These are phyloP conservation scores for Toxostoma redivivum DNA, from an alignment of 2,113 vertebrate species.

Conservation along the genomic window DNA sequence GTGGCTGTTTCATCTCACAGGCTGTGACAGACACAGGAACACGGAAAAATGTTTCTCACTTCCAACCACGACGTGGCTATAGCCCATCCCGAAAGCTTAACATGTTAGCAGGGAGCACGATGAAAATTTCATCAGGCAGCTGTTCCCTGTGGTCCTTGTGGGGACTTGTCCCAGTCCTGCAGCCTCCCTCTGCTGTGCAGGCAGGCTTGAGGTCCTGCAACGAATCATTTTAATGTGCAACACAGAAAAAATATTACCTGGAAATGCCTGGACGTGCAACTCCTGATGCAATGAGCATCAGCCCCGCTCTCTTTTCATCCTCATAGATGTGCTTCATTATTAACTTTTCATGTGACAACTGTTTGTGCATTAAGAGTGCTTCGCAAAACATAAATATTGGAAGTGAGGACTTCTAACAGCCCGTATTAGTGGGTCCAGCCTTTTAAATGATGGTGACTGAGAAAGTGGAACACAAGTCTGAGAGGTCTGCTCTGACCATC, in stretches of 20 bases:
- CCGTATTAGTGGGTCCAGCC: background rate
- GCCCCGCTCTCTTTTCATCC: conserved; percentile 51
- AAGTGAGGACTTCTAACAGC: background rate
- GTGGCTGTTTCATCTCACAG: background rate
- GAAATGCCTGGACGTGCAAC: conserved; percentile 19
- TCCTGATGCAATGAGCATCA: conserved; percentile 25
- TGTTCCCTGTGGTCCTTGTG: background rate
- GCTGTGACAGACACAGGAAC: background rate
- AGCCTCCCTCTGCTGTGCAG: rapidly evolving
- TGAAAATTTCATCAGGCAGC: conserved; percentile 52
- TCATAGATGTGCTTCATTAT: conserved; percentile 57
- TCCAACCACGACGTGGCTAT: background rate
- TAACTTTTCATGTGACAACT: conserved; percentile 78
- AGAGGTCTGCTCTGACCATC: conserved; percentile 51
- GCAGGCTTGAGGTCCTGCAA: background rate
- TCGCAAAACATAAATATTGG: conserved; percentile 50
- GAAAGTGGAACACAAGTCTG: conserved; percentile 25
- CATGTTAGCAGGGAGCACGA: background rate
- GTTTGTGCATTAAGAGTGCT: conserved; percentile 55
- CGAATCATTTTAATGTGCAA: background rate
- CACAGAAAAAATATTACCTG: background rate
- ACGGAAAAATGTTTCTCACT: conserved; percentile 3
- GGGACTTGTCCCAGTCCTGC: background rate
- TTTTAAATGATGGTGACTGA: background rate
- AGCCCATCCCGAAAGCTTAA: conserved; percentile 15